phyloP scores from a whole-genome alignment of 2,113 vertebrate species.

The Bujurquina vittata region DNA sequence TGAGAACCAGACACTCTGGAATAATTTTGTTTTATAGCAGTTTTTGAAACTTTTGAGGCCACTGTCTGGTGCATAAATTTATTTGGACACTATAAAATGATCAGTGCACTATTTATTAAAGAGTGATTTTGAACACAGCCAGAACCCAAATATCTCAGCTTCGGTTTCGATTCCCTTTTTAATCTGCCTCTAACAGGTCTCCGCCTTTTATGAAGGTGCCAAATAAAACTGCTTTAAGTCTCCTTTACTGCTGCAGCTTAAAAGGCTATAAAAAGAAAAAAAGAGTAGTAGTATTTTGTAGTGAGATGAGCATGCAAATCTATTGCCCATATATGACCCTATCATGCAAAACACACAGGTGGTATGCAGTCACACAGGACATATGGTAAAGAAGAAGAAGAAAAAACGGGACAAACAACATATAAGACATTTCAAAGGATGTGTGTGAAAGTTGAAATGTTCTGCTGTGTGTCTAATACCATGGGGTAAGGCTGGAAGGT shows the following conservation, averaged over 20 bases:
- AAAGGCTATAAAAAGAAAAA: background rate
- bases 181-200: background rate
- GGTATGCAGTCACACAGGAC: constrained; percentile 59
- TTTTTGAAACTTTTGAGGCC: background rate
- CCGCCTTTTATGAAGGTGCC: background rate
- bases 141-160: too few relatives aligned
- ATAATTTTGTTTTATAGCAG: background rate
- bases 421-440: constrained; percentile 36
- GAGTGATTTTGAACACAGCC: background rate
- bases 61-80: background rate
- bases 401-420: constrained; percentile 33
- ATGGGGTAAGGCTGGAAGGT: constrained; percentile 40
- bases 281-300: background rate
- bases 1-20: background rate
- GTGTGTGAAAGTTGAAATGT: constrained; percentile 33
- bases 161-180: too few relatives aligned
- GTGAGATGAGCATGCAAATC: constrained; percentile 53
- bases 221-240: background rate
- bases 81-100: background rate
- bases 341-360: constrained; percentile 59
- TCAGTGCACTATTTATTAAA: background rate
- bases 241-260: background rate
- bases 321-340: constrained; percentile 25
- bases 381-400: background rate
- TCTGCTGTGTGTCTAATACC: constrained; percentile 50